Conservation (phyloP, 2,113 vertebrate species). For the Podiceps cristatus region DNA sequence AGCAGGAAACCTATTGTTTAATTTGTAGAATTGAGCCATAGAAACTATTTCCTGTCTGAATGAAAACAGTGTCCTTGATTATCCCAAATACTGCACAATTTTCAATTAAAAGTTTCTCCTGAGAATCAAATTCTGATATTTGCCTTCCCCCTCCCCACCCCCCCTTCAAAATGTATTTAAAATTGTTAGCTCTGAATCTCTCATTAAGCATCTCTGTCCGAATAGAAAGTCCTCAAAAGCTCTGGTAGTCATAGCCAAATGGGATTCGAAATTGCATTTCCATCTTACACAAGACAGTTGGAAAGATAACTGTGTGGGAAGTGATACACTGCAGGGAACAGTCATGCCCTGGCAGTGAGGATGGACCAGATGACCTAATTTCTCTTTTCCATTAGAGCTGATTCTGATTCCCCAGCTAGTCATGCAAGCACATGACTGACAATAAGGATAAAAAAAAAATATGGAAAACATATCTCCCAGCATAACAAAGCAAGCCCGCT, state of each 20-base stretch:
- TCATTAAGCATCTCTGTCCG: not conserved
- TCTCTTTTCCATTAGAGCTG: slow-evolving; percentile 51
- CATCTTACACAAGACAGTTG: not conserved
- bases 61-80: not conserved
- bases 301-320: slow-evolving; percentile 59
- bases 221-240: slow-evolving; percentile 1
- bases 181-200: not conserved
- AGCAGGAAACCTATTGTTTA: slow-evolving; percentile 35
- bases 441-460: not conserved
- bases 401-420: not conserved
- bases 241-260: not conserved
- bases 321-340: slow-evolving; percentile 31
- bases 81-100: not conserved
- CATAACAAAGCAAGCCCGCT: not conserved
- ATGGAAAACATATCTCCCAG: not conserved
- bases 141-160: not conserved
- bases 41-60: slow-evolving; percentile 16
- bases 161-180: not conserved
- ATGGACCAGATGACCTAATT: slow-evolving; percentile 66
- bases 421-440: slow-evolving; percentile 34
- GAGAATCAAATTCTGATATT: not conserved
- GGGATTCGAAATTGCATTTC: slow-evolving; percentile 25
- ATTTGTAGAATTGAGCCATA: slow-evolving; percentile 5
- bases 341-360: slow-evolving; percentile 55
- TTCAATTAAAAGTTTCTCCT: not conserved